Percentiles rank a stretch among this genome's conserved stretches.
Conservation (phyloP, 64 coral and sea anemone genomes). For the Pachyseris speciosa region DNA sequence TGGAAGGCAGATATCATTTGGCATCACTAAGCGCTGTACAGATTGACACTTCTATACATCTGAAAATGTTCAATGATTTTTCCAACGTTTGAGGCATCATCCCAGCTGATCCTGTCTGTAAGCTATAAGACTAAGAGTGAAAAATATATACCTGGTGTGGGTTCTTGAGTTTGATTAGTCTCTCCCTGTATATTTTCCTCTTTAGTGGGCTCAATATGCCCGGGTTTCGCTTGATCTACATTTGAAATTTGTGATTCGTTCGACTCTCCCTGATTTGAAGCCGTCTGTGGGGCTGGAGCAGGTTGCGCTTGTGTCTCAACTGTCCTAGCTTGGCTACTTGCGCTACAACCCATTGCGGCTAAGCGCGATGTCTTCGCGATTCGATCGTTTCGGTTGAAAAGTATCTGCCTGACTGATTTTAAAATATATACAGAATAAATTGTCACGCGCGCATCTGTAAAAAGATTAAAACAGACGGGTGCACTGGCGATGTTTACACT, state of each 20-base stretch:
- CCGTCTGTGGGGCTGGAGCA: not conserved
- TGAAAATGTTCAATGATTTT: too few species aligned
- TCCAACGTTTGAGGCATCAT: too few species aligned
- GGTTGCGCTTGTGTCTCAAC: not conserved
- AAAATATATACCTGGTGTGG: not conserved
- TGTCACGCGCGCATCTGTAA: constrained; percentile 32
- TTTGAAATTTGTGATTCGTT: not conserved
- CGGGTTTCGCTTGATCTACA: not conserved
- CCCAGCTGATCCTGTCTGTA: too few species aligned
- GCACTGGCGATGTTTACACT: constrained; percentile 52
- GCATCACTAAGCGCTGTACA: not conserved
- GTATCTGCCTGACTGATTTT: constrained; percentile 11
- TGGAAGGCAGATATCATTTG: not conserved
- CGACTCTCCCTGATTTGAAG: constrained; percentile 5
- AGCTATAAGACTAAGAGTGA: not conserved
- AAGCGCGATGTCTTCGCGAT: not conserved
- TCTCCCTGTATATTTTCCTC: not conserved
- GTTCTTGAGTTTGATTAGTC: not conserved
- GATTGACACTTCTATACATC: constrained; percentile 26
- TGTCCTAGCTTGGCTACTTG: constrained; percentile 29
- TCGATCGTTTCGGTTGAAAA: not conserved
- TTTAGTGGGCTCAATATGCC: not conserved
- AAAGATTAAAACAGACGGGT: not conserved
- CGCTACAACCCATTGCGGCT: constrained; percentile 49
- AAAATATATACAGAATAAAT: not conserved